A percentile compares a stretch with the other conserved stretches of the same genome.
Evolutionary conservation across 2,113 vertebrate genomes (phyloP).

Genomic region (Ovis canadensis): DNA sequence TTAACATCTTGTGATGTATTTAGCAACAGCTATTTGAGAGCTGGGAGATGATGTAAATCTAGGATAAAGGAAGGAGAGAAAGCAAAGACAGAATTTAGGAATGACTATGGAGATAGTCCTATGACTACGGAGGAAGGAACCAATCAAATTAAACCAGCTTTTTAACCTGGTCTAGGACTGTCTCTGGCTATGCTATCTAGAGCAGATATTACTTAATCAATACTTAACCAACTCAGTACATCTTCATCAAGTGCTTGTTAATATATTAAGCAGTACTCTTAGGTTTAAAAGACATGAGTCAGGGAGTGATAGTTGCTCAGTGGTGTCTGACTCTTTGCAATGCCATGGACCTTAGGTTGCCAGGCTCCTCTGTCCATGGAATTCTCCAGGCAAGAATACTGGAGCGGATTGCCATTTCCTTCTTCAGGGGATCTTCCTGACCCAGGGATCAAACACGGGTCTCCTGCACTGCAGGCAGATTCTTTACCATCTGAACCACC

Average conservation of each 20-base stretch:
- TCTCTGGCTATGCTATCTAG: neutral
- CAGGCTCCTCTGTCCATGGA: neutral
- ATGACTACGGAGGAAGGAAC: neutral
- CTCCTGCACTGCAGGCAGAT: neutral
- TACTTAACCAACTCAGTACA: neutral
- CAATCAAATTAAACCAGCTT: neutral
- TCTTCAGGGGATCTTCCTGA: neutral
- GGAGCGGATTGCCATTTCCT: neutral
- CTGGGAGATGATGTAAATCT: neutral
- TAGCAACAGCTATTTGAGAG: neutral
- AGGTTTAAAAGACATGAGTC: neutral
- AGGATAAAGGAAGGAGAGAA: neutral
- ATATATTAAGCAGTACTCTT: neutral
- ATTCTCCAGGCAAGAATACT: neutral
- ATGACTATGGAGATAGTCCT: neutral
- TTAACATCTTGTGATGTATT: neutral
- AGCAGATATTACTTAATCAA: neutral
- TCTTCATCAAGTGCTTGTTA: neutral
- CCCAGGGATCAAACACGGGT: neutral
- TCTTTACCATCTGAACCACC: neutral
- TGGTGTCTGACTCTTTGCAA: neutral
- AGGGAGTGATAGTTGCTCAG: neutral
- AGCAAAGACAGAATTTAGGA: neutral
- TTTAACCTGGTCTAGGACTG: neutral
- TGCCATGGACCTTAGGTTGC: neutral